Conservation (phyloP, 1,140 invertebrate genomes). For the Ips typographus region DNA sequence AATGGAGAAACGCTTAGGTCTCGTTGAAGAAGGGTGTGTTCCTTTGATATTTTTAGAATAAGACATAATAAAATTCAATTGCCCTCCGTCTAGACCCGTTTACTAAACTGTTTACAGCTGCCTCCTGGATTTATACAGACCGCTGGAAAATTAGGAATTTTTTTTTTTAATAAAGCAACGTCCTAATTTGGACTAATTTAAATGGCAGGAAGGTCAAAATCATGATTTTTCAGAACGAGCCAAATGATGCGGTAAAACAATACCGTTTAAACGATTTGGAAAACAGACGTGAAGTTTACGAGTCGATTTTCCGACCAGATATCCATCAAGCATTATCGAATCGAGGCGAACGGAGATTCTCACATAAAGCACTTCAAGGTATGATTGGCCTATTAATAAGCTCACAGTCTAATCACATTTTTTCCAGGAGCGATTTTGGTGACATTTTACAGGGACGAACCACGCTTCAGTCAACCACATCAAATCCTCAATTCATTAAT, state of each 20-base stretch:
- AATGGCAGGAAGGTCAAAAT: too few relatives aligned
- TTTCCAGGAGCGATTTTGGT: conserved; percentile 75
- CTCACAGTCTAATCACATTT: conserved; percentile 5
- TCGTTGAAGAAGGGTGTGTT: too few relatives aligned
- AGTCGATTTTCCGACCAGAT: conserved; percentile 82
- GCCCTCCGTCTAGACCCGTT: conserved; percentile 5
- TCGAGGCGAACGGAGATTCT: conserved; percentile 85
- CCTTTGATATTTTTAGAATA: too few relatives aligned
- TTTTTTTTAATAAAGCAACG: conserved; percentile 2
- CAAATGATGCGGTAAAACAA: conserved; percentile 57
- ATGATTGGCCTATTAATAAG: neutral
- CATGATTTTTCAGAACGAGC: conserved; percentile 57
- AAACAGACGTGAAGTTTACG: conserved; percentile 80
- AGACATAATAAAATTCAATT: conserved; percentile 7
- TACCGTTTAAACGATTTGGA: conserved; percentile 72
- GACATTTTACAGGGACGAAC: conserved; percentile 93
- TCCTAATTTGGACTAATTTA: neutral
- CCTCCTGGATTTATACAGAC: neutral
- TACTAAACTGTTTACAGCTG: neutral
- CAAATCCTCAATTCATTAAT: conserved; percentile 91
- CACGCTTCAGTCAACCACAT: conserved; percentile 94
- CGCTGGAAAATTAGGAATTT: neutral
- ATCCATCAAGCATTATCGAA: conserved; percentile 79
- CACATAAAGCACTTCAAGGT: conserved; percentile 85
- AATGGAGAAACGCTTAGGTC: too few relatives aligned